Evolutionary conservation across 2,888 invertebrate genomes (phyloP).

Genomic region (Oasisia sp.): DNA sequence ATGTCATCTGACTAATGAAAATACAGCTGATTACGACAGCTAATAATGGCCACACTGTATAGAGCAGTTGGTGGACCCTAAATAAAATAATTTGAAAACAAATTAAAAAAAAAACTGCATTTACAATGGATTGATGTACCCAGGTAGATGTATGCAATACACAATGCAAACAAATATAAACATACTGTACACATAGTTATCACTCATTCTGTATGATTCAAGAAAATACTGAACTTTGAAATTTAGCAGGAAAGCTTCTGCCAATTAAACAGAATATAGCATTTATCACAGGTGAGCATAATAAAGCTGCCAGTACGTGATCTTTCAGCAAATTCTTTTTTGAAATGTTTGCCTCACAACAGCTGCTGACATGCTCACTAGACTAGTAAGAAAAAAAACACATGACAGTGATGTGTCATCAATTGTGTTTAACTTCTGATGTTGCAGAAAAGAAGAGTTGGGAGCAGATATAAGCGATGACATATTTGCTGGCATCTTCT

Average conservation of each 20-base stretch:
- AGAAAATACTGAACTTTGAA: not conserved
- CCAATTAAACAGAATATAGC: not conserved
- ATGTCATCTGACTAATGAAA: not conserved
- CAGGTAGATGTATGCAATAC: not conserved
- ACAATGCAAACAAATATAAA: not conserved
- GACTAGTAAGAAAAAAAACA: not conserved
- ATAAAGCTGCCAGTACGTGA: too few species aligned
- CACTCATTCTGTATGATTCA: not conserved
- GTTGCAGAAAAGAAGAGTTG: slow-evolving; percentile 6
- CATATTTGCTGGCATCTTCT: not conserved
- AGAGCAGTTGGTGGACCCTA: not conserved
- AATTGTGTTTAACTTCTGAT: not conserved
- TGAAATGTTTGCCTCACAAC: not conserved
- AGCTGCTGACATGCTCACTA: not conserved
- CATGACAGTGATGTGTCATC: not conserved
- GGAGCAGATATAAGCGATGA: not conserved
- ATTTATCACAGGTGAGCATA: too few species aligned
- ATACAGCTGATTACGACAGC: not conserved
- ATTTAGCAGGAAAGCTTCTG: not conserved
- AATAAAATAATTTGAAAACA: not conserved
- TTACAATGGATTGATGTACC: not conserved
- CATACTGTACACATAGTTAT: not conserved
- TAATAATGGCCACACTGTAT: not conserved
- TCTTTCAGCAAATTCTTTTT: too few species aligned
- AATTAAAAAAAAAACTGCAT: not conserved